Percentiles rank a stretch among this genome's conserved stretches.
phyloP scores from a whole-genome alignment of 2,797 vertebrate species.

The Otolemur crassicaudatus region DNA sequence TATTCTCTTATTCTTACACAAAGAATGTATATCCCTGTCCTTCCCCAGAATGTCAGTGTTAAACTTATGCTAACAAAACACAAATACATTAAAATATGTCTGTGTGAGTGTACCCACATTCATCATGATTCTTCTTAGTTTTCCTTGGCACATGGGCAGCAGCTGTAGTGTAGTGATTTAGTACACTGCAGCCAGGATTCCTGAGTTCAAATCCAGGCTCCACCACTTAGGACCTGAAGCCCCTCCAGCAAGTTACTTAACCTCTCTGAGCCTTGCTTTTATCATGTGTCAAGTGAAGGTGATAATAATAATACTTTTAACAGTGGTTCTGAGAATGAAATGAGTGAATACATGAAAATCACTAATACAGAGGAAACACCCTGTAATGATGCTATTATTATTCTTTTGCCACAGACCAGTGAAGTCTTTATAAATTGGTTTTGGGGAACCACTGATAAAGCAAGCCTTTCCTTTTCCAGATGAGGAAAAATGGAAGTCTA shows the following conservation, averaged over 20 bases:
- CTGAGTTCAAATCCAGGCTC: background rate
- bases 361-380: background rate
- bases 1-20: background rate
- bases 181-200: background rate
- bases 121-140: background rate
- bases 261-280: background rate
- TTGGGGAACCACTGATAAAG: background rate
- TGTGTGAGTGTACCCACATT: background rate
- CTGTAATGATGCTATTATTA: background rate
- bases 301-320: background rate
- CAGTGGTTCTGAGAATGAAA: background rate
- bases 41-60: background rate
- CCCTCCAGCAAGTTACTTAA: background rate
- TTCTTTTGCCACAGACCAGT: background rate
- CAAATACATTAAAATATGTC: background rate
- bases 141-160: background rate
- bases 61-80: background rate
- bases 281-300: background rate
- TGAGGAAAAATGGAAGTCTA: background rate
- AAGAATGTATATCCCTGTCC: background rate
- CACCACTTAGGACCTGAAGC: background rate
- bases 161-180: background rate
- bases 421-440: background rate
- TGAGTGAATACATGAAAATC: background rate
- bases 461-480: background rate